Evolutionary conservation across 1,140 invertebrate genomes (phyloP).

Genomic region (Homalodisca vitripennis): DNA sequence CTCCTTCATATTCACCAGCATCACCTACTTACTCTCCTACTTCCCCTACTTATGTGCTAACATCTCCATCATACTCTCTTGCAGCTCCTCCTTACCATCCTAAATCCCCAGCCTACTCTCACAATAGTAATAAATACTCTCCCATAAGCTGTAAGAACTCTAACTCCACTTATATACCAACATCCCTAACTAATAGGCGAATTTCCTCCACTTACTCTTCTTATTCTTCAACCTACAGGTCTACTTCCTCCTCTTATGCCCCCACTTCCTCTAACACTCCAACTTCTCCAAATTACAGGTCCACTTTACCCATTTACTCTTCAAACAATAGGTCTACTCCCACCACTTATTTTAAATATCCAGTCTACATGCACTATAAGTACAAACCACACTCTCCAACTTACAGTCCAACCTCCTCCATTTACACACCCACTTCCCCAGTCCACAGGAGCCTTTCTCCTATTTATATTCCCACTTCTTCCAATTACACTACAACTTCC

Average conservation of each 20-base stretch:
- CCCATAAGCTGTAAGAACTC: too few species aligned
- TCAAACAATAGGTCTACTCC: too few species aligned
- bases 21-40: conserved; percentile 58
- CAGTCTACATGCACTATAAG: too few species aligned
- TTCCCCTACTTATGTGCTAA: conserved; percentile 78
- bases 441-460: conserved; percentile 74
- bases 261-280: too few species aligned
- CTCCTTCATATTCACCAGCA: conserved; percentile 74
- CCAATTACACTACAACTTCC: too few species aligned
- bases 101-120: conserved; percentile 70
- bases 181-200: too few species aligned
- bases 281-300: too few species aligned
- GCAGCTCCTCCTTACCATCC: conserved; percentile 82
- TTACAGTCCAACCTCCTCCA: conserved; percentile 76
- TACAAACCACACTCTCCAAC: too few species aligned
- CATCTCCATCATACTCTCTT: conserved; percentile 80
- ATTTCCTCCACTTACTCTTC: conserved; percentile 70
- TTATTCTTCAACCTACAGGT: conserved; percentile 73
- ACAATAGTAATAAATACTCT: conserved; percentile 81
- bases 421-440: conserved; percentile 76
- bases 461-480: conserved; percentile 54
- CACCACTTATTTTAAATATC: too few species aligned
- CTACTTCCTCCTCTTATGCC: conserved; percentile 72
- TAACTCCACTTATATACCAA: too few species aligned
- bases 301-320: too few species aligned